Percentiles rank a stretch among this genome's conserved stretches.
Evolutionary conservation across 2,888 invertebrate genomes (phyloP).

Genomic region (Pristionchus entomophagus): DNA sequence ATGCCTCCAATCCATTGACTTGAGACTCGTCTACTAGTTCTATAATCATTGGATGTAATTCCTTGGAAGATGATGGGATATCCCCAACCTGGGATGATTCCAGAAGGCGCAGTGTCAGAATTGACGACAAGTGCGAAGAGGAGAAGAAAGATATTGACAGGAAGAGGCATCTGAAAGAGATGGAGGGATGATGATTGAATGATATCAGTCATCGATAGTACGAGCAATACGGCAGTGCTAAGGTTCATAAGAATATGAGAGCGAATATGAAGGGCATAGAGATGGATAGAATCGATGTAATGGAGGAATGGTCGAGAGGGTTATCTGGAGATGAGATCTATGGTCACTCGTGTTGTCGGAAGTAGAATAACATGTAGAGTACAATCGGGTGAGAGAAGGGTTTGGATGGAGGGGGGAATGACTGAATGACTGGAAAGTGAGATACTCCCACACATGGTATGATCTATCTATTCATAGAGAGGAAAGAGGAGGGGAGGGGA

Average conservation of each 20-base stretch:
- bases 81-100: neutral
- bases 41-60: neutral
- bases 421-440: neutral
- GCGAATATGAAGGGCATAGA: neutral
- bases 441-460: neutral
- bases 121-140: neutral
- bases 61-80: too few species aligned
- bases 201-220: neutral
- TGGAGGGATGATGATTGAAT: neutral
- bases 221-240: neutral
- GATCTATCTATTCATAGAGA: neutral
- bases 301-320: neutral
- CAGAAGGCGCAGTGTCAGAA: neutral
- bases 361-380: constrained; percentile 13
- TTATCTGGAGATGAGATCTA: neutral
- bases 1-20: constrained; percentile 39
- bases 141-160: neutral
- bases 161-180: neutral
- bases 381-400: neutral
- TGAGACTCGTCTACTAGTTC: constrained; percentile 47
- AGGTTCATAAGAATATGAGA: neutral
- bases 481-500: neutral
- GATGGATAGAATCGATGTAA: neutral
- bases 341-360: constrained; percentile 15
- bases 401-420: neutral